Evolutionary conservation across 2,797 vertebrate species (phyloP).

Genomic region (Falco biarmicus): DNA sequence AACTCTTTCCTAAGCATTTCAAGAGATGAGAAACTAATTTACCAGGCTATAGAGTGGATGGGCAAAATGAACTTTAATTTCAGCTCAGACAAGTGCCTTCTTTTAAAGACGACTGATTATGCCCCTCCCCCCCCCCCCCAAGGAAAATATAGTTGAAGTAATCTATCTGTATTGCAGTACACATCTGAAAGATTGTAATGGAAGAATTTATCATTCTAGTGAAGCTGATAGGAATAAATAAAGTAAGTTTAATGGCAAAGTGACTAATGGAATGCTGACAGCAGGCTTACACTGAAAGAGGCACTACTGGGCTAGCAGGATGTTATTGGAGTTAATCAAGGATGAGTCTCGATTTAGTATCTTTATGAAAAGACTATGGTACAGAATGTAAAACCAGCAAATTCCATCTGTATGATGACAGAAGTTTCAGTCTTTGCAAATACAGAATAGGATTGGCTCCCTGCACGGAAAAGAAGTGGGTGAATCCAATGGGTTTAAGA

Average conservation of each 20-base stretch:
- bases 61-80: slow-evolving; percentile 47
- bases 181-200: neutral
- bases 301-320: neutral
- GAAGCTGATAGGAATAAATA: slow-evolving; percentile 8
- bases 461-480: neutral
- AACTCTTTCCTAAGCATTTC: neutral
- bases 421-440: slow-evolving; percentile 7
- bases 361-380: neutral
- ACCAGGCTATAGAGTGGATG: neutral
- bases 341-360: neutral
- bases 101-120: neutral
- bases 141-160: slow-evolving; percentile 1
- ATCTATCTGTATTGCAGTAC: slow-evolving; percentile 5
- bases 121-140: neutral
- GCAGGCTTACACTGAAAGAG: neutral
- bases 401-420: neutral
- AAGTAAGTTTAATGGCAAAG: neutral
- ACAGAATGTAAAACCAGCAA: neutral
- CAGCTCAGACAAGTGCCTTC: neutral
- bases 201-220: slow-evolving; percentile 2
- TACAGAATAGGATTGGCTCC: neutral
- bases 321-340: slow-evolving; percentile 9
- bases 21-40: slow-evolving; percentile 53
- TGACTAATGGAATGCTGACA: neutral
- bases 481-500: neutral